Conservation (phyloP, 2,113 vertebrate species). For the Polyodon spathula region DNA sequence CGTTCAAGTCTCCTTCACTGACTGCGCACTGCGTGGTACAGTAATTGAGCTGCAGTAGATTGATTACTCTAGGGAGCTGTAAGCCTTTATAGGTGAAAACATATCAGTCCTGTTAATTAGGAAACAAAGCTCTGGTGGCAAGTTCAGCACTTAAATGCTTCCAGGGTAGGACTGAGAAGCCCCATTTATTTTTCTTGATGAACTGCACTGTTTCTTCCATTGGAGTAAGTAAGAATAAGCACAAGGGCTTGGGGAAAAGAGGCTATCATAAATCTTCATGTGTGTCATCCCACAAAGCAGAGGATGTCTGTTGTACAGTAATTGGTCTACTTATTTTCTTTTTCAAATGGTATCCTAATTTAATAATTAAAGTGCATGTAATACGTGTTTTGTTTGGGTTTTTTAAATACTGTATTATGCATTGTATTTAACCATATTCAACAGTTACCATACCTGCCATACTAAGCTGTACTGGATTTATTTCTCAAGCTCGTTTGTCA, state of each 20-base stretch:
- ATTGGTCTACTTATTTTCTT: too few relatives aligned
- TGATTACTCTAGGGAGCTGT: conserved; percentile 73
- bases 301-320: too few relatives aligned
- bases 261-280: not conserved
- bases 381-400: too few relatives aligned
- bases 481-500: too few relatives aligned
- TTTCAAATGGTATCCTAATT: too few relatives aligned
- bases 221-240: conserved; percentile 32
- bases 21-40: conserved; percentile 58
- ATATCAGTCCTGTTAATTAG: conserved; percentile 79
- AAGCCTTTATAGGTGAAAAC: conserved; percentile 78
- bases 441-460: too few relatives aligned
- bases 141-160: conserved; percentile 63
- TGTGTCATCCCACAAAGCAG: too few relatives aligned
- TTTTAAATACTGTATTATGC: too few relatives aligned
- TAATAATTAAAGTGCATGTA: too few relatives aligned
- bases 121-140: conserved; percentile 72
- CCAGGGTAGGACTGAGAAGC: conserved; percentile 51
- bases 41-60: conserved; percentile 75
- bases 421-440: too few relatives aligned
- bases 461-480: too few relatives aligned
- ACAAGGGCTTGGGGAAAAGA: not conserved
- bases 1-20: conserved; percentile 45
- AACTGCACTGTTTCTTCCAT: conserved; percentile 55
- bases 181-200: conserved; percentile 48